Percentiles rank a stretch among this genome's conserved stretches.
Conservation (phyloP, 2,888 invertebrate species). For the Drosophila monieri region DNA sequence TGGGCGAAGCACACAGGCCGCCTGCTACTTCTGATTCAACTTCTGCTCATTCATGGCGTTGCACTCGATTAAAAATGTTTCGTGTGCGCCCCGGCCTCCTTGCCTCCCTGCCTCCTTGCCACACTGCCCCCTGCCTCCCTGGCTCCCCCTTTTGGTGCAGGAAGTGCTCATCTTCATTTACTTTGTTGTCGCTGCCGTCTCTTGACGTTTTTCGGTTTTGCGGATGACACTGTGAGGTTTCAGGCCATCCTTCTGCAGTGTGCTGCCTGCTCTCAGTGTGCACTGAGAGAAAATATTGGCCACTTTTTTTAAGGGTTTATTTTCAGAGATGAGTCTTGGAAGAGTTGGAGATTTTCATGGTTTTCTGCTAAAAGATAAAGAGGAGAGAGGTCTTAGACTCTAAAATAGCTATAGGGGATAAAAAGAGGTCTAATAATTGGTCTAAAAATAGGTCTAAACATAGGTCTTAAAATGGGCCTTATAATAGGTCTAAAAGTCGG, state of each 20-base stretch:
- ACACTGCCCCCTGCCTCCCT: constrained; percentile 2
- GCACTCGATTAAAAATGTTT: constrained; percentile 78
- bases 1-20: constrained; percentile 13
- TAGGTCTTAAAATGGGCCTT: no score
- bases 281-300: constrained; percentile 12
- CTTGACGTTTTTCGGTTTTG: constrained; percentile 49
- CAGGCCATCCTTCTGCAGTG: constrained; percentile 7
- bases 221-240: constrained; percentile 42
- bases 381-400: no score
- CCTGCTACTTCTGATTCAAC: constrained; percentile 34
- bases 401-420: no score
- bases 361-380: no score
- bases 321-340: neutral
- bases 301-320: neutral
- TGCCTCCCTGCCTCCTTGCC: neutral
- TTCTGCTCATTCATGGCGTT: constrained; percentile 77
- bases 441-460: no score
- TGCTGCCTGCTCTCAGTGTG: constrained; percentile 1
- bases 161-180: constrained; percentile 80
- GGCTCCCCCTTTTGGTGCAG: constrained; percentile 63
- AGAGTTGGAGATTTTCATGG: neutral
- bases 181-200: constrained; percentile 59
- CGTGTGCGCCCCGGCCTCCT: constrained; percentile 45
- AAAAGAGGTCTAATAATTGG: no score
- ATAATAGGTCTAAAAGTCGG: no score